Evolutionary conservation across 2,888 invertebrate genomes (phyloP).

Genomic region (Pelosia muscerda): DNA sequence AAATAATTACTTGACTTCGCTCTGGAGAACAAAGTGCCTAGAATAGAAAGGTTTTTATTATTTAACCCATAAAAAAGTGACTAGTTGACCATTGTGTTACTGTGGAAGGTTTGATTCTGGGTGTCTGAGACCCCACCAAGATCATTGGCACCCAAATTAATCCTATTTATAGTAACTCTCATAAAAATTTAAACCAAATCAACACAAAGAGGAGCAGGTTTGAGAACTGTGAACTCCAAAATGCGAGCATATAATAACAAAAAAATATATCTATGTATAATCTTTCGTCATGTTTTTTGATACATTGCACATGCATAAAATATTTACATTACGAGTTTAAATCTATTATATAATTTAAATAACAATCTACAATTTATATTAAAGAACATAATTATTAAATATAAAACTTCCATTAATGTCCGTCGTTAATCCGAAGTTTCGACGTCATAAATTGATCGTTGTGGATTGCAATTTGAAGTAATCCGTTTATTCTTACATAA

Average conservation of each 20-base stretch:
- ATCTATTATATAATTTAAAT: constrained; percentile 38
- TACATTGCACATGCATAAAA: constrained; percentile 5
- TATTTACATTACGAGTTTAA: constrained; percentile 14
- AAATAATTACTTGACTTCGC: constrained; percentile 44
- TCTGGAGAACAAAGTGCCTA: constrained; percentile 16
- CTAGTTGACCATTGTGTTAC: no score
- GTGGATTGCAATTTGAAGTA: constrained; percentile 69
- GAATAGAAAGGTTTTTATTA: no score
- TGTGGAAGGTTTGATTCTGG: no score
- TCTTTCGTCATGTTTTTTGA: constrained; percentile 15
- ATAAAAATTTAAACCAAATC: no score
- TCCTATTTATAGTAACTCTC: no score
- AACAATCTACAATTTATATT: constrained; percentile 44
- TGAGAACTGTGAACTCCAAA: no score
- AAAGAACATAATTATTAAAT: constrained; percentile 39
- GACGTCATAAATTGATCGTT: constrained; percentile 71
- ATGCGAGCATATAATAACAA: no score
- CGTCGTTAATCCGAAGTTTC: constrained; percentile 36
- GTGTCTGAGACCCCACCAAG: no score
- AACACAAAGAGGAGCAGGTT: no score
- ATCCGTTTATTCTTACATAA: constrained; percentile 71
- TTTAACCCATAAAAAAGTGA: no score
- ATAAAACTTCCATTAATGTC: constrained; percentile 53
- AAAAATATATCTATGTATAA: not conserved
- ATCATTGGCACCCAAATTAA: no score